Conservation (phyloP, 2,113 vertebrate species). For the Proterorhinus semilunaris region DNA sequence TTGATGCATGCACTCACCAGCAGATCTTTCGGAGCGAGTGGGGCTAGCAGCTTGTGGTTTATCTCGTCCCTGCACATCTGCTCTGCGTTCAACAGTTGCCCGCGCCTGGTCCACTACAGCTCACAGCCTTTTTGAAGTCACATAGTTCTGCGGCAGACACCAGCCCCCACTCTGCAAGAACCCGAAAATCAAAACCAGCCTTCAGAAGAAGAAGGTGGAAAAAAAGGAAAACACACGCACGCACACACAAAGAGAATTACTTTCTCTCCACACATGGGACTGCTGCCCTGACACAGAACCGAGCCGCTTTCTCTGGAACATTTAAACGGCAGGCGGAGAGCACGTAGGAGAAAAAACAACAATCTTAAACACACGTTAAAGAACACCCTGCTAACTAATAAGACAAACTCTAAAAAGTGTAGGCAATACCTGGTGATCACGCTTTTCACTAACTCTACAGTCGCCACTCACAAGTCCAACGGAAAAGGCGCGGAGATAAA, state of each 20-base stretch:
- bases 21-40: not conserved
- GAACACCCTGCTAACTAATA: not conserved
- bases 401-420: conserved; percentile 35
- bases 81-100: conserved; percentile 51
- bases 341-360: not conserved
- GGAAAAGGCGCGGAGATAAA: conserved; percentile 9
- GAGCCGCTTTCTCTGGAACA: not conserved
- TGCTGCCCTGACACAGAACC: not conserved
- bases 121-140: conserved; percentile 1
- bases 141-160: conserved; percentile 12
- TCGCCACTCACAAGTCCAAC: not conserved
- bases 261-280: not conserved
- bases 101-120: conserved; percentile 1
- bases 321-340: not conserved
- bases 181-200: conserved; percentile 18
- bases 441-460: conserved; percentile 4
- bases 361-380: not conserved
- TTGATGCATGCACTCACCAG: conserved; percentile 18
- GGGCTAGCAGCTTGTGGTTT: not conserved
- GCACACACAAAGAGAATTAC: not conserved
- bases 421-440: conserved; percentile 41
- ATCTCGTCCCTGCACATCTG: conserved; percentile 11
- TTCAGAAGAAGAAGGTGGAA: not conserved
- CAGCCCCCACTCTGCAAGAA: conserved; percentile 1
- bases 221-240: too few relatives aligned